Base-by-base conservation (phyloP, 1,140 invertebrate genomes). In the Eumaeus atala region DNA sequence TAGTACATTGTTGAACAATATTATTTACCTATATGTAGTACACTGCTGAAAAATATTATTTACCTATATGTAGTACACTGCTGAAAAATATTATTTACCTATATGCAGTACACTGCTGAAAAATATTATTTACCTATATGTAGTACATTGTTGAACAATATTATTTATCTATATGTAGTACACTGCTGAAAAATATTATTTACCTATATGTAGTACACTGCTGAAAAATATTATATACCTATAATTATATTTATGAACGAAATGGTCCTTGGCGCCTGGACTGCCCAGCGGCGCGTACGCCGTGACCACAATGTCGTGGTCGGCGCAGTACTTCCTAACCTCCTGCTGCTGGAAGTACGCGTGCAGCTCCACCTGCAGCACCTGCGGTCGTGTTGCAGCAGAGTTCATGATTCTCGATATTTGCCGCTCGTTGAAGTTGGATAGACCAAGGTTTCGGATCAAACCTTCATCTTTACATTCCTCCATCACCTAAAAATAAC, bases 261-360 rank as follows among this genome's bases (percentile, higher is more conserved):
- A 89, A 70, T 89, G 87, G 35, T 83, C 69, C 61, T 83, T 85
- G 10, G 87, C 85, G 2, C 85, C 87, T 9, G 87, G 87, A 51
- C 84, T 88, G 1, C 94, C 96, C 1, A 98, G 77, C 0, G 96
- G 95, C 17, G 93, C 92, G 70, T 97, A 98, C 0, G 94, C 95
- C 0, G 93, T 95, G 14, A 97, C 77, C 0, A 90, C 81, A 21
- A 97, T 95, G 18, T 92, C 89, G 60, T 93, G 87, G 6, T 89
- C 72, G 49, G 90, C 86, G 71, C 95, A 97, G 58, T 92, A 95
- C 60, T 93, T 88, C 6, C 93, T 87, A 16, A 98, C 74, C 28
- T 91, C 87, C 12, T 90, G 89, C 81, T 97, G 96, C 73, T 96
- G 95, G 61, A 94, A 90, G 67, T 95, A 95, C 0, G 92, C 91